phyloP scores from a whole-genome alignment of 2,113 vertebrate species.

The Neolamprologus hecqui region DNA sequence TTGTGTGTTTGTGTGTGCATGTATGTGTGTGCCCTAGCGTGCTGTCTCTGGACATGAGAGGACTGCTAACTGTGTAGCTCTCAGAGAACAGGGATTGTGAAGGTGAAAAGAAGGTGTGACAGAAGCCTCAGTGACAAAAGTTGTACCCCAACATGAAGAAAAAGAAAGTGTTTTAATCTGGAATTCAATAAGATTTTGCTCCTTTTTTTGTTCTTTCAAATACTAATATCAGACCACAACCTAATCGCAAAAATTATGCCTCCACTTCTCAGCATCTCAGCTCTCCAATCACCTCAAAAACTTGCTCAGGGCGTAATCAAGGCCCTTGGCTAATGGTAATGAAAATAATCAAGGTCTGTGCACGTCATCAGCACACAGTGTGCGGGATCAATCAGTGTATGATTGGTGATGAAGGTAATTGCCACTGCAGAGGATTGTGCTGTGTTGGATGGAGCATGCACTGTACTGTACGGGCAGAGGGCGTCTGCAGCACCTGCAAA shows the following conservation, averaged over 20 bases:
- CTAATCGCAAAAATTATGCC: background rate
- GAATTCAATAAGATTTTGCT: background rate
- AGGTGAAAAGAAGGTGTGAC: background rate
- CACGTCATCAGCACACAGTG: slow-evolving; percentile 45
- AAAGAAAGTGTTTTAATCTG: background rate
- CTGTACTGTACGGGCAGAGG: background rate
- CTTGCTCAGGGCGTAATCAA: slow-evolving; percentile 40
- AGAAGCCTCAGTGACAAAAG: background rate
- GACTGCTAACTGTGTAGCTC: background rate
- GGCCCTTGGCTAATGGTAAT: slow-evolving; percentile 28
- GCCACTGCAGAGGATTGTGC: background rate
- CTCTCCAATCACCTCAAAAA: slow-evolving; percentile 32
- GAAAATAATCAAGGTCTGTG: slow-evolving; percentile 41
- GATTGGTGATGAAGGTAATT: slow-evolving; percentile 56
- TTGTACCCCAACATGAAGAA: background rate
- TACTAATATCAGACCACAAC: background rate
- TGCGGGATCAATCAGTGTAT: slow-evolving; percentile 43
- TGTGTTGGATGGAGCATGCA: background rate
- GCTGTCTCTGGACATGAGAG: slow-evolving; percentile 11
- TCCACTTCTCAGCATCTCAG: slow-evolving; percentile 16
- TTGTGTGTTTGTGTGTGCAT: slow-evolving; percentile 47
- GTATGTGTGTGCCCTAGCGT: background rate
- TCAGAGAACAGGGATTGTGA: background rate
- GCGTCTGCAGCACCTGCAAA: background rate
- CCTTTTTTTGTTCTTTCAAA: background rate